phyloP scores from a whole-genome alignment of 2,888 invertebrate species.

The Oligia latruncula region DNA sequence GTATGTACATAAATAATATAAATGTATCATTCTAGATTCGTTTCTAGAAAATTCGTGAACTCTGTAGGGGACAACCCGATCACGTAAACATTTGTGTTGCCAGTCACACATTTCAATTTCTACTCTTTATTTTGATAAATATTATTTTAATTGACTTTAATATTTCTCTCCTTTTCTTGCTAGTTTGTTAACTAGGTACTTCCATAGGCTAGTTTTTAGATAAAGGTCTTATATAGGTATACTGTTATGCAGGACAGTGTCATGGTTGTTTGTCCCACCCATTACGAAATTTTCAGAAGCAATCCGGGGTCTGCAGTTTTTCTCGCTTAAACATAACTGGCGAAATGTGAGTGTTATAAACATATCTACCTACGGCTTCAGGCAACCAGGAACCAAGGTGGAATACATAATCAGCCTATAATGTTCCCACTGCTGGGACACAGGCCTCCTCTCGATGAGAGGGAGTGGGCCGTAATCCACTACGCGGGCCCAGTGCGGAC shows the following conservation, averaged over 20 bases:
- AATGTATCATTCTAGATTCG: neutral
- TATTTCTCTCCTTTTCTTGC: too few relatives aligned
- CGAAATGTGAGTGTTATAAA: neutral
- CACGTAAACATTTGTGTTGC: constrained; percentile 4
- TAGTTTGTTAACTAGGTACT: neutral
- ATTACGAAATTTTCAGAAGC: neutral
- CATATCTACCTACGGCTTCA: neutral
- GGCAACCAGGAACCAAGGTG: neutral
- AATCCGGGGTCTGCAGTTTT: neutral
- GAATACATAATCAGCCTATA: neutral
- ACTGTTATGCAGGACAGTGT: neutral
- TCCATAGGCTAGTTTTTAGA: neutral
- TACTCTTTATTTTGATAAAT: constrained; percentile 11
- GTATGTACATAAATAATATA: neutral
- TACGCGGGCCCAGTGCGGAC: too few relatives aligned
- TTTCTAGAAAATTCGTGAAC: neutral
- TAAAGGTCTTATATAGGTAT: neutral
- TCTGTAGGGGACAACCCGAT: neutral
- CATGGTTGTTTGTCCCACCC: too few relatives aligned
- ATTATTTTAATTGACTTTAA: neutral
- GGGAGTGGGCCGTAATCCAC: too few relatives aligned
- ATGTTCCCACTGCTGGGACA: too few relatives aligned
- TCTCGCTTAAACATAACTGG: neutral
- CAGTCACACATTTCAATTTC: constrained; percentile 17
- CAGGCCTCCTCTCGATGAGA: too few relatives aligned